phyloP scores from a whole-genome alignment of 1,140 invertebrate genomes.

The Drosophila yakuba region DNA sequence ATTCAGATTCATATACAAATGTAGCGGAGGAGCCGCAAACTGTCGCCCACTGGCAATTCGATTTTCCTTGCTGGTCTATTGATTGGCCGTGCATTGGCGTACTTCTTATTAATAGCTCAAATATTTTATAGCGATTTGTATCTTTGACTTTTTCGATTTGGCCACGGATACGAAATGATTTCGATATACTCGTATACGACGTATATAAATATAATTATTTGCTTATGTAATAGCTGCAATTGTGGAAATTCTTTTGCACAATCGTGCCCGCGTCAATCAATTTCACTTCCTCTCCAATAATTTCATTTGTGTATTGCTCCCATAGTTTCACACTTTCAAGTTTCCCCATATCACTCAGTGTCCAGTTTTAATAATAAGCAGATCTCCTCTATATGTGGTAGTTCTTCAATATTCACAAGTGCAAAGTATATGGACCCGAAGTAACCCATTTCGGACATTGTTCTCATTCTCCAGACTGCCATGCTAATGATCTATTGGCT shows the following conservation, averaged over 20 bases:
- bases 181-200: constrained; percentile 28
- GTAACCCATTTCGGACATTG: constrained; percentile 21
- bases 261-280: constrained; percentile 66
- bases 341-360: constrained; percentile 62
- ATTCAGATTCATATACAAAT: background rate
- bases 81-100: constrained; percentile 69
- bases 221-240: constrained; percentile 66
- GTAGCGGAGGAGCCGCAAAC: constrained; percentile 16
- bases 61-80: constrained; percentile 54
- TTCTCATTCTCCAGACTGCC: constrained; percentile 38
- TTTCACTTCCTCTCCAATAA: constrained; percentile 64
- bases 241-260: constrained; percentile 71
- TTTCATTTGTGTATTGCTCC: constrained; percentile 19
- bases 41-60: constrained; percentile 44
- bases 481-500: constrained; percentile 30
- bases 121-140: constrained; percentile 80
- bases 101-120: constrained; percentile 78
- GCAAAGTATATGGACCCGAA: constrained; percentile 62
- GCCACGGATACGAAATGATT: constrained; percentile 70
- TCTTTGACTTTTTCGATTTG: constrained; percentile 78
- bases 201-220: constrained; percentile 24
- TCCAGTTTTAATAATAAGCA: constrained; percentile 72
- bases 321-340: constrained; percentile 70
- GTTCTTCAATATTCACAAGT: constrained; percentile 62
- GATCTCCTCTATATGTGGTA: constrained; percentile 31